phyloP scores from a whole-genome alignment of 2,888 invertebrate genomes.

The Xylocampa areola region DNA sequence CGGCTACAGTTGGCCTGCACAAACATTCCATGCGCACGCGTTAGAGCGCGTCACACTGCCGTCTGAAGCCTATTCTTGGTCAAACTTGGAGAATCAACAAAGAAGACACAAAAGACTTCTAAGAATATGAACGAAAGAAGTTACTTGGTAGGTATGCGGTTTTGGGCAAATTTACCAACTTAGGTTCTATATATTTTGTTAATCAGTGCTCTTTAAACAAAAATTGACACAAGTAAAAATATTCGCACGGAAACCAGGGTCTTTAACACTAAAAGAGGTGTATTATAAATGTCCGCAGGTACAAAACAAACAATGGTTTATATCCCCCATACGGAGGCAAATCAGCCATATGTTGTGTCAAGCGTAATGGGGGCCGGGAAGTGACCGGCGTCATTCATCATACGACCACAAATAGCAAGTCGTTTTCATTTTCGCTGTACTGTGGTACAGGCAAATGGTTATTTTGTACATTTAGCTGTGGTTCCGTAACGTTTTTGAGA shows the following conservation, averaged over 20 bases:
- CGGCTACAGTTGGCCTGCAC: no score
- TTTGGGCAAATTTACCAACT: no score
- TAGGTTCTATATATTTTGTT: no score
- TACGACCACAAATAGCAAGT: slow-evolving; percentile 74
- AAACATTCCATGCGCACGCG: no score
- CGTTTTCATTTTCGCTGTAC: slow-evolving; percentile 77
- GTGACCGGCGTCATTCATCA: slow-evolving; percentile 84
- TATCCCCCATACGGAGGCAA: slow-evolving; percentile 69
- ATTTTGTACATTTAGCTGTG: slow-evolving; percentile 15
- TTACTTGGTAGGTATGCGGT: no score
- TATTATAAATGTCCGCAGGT: slow-evolving; percentile 36
- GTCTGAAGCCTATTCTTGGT: no score
- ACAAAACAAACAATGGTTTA: slow-evolving; percentile 76
- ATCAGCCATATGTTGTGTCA: slow-evolving; percentile 85
- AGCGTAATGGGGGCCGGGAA: slow-evolving; percentile 77
- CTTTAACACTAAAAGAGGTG: slow-evolving; percentile 6
- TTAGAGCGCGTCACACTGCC: no score
- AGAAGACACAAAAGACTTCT: no score
- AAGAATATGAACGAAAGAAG: no score
- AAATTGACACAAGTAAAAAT: no score
- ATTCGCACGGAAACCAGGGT: neutral
- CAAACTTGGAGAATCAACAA: no score
- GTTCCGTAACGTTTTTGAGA: slow-evolving; percentile 37
- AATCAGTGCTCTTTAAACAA: no score
- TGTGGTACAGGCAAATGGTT: slow-evolving; percentile 64